Base-by-base conservation (phyloP, 2,113 vertebrate species). In the Calidris pugnax region DNA sequence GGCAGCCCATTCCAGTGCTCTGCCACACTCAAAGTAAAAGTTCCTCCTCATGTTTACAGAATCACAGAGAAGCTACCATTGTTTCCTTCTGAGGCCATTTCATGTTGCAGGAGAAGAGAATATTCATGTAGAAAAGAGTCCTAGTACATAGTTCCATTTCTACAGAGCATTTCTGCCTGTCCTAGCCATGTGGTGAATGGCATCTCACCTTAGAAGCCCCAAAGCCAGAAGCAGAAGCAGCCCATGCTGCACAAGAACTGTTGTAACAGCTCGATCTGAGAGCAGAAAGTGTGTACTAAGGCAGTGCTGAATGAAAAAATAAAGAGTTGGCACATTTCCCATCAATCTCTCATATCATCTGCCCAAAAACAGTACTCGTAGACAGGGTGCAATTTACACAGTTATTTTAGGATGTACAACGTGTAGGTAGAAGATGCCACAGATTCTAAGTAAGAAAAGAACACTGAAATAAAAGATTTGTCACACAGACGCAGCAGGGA, bases 291-390 rank as follows among this genome's bases (percentile, higher is more conserved):
- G 27, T 66, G 53, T n/a, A 53, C 50, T 66, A 68, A 83, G 66
- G 53, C 53, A 79, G 18, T 30, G 41, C 50, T 92, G 85, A 87
- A 85, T 53, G 27, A 91, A 77, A 50, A 79, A 66, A 37, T 77
- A 67, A 77, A 91, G 32, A 85, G 41, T 21, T 89, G 69, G 47
- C 51, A 74, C 24, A 21, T 45, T 74, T 88, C 81, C 51, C 77
- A 50, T 55, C 50, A 63, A n/a, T 67, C 37, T 74, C 51, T 89
- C 77, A 35, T 28, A 91, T 74, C 47, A 57, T 30, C 47, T 89
- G 59, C 63, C 45, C 55, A 19, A 78, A 67, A 32, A 23, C 0
- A 0, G 64, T 69, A 45, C 50, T 66, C 4, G 1, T 4, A 35
- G 45, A 74, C 50, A 87, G 32, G 37, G 71, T 64, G n/a, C 4